Evolutionary conservation across 1,140 invertebrate genomes (phyloP), one percentile per base, ranked within the genome.

Genomic region (Neodiprion lecontei): DNA sequence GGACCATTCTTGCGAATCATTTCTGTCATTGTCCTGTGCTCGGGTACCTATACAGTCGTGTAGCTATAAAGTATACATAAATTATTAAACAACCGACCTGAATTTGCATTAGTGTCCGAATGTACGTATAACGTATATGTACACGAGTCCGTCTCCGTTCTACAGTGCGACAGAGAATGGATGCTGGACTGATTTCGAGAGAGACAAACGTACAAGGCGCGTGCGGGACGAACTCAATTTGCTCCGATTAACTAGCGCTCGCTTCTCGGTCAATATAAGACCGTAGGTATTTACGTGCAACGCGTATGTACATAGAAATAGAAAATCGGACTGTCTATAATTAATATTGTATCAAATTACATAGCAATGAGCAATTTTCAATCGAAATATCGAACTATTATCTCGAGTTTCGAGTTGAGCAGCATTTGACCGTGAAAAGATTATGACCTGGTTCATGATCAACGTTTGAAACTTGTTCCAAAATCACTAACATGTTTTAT

Each of bases 191-290:
- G 79, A 79, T 82, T 81, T 82, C 80, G 80, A 73, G 79, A 79
- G 77, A 74, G 78, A 61, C 53, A 61, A 17, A 61, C 73, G 74
- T 76, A 69, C 73, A 74, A 72, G 74, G 78, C 79, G 77, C 78
- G 81, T 80, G 80, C 79, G 79, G 74, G 75, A 72, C 75, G 78
- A 73, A 77, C 76, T 73, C 75, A 85, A 84, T 84, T 85, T 76
- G 78, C 76, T 78, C 77, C 83, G 84, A 84, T 85, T 84, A 80
- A 76, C 77, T 74, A 75, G 80, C 81, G 83, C 81, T 82, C 81
- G 82, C 79, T 78, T 76, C 79, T 77, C 80, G 77, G 74, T 84
- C 78, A 81, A 79, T 85, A 61, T 61, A 61, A 14, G 53, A 61
- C 53, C 28, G 28, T 40, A 40, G 28, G 28, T 40, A 40, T 40